These are phyloP conservation scores for Enteromius radiatus DNA, from an alignment of 2,797 vertebrate genomes.

Conservation along the genomic window DNA sequence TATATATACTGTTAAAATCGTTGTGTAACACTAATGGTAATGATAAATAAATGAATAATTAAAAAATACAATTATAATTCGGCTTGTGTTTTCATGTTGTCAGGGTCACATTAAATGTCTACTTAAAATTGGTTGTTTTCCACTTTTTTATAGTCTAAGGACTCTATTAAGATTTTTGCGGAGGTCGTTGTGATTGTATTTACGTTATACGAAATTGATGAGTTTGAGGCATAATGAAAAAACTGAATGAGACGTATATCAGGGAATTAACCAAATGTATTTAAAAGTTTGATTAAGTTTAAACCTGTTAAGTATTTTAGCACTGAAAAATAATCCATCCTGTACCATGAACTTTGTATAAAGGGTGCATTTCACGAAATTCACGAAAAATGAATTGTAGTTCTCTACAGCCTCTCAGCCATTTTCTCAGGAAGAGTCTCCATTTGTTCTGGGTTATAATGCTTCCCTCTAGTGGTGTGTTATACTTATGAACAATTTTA, in stretches of 20 bases:
- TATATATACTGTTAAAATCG: slow-evolving; percentile 40
- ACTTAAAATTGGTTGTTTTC: not conserved
- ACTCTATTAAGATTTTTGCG: not conserved
- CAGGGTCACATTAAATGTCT: not conserved
- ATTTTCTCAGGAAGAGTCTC: slow-evolving; percentile 2
- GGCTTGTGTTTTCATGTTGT: slow-evolving; percentile 27
- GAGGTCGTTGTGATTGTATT: not conserved
- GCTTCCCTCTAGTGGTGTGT: slow-evolving; percentile 51
- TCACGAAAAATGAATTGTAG: not conserved
- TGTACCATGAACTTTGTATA: not conserved
- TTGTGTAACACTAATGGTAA: slow-evolving; percentile 56
- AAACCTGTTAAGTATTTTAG: not conserved
- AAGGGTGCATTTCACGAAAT: not conserved
- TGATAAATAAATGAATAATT: not conserved
- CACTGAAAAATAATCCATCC: not conserved
- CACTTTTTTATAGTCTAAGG: not conserved
- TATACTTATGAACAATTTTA: not conserved
- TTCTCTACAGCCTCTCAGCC: not conserved
- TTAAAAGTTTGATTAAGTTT: not conserved
- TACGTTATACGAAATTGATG: not conserved
- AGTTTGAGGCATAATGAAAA: not conserved
- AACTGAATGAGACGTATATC: not conserved
- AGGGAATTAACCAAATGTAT: not conserved
- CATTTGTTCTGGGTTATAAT: slow-evolving; percentile 14
- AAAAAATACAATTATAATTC: slow-evolving; percentile 36